These are phyloP conservation scores for Eueremaeus valkanovi DNA, from an alignment of 2,888 invertebrate species.

Conservation along the genomic window DNA sequence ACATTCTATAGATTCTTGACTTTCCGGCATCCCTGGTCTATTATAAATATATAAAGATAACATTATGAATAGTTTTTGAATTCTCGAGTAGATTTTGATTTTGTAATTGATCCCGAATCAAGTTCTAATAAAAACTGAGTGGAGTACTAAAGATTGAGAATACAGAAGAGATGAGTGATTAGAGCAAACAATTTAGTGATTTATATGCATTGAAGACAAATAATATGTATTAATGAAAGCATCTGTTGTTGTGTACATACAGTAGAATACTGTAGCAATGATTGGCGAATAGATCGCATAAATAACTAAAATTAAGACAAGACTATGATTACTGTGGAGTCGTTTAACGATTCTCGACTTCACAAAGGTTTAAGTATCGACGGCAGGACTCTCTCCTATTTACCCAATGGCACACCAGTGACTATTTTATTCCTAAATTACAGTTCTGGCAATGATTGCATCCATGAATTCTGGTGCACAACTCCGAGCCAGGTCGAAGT, in stretches of 20 bases:
- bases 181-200: background rate
- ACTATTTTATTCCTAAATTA: conserved; percentile 28
- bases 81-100: no score
- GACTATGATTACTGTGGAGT: background rate
- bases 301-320: conserved; percentile 27
- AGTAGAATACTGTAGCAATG: background rate
- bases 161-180: no score
- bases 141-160: no score
- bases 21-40: no score
- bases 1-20: no score
- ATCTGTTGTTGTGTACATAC: conserved; percentile 12
- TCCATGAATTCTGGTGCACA: conserved; percentile 25
- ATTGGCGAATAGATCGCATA: background rate
- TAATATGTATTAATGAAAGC: background rate
- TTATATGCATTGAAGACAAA: conserved; percentile 2
- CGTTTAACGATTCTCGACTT: conserved; percentile 21
- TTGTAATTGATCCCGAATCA: no score
- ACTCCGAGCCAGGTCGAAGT: no score
- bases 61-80: no score
- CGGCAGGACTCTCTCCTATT: background rate
- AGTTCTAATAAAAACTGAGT: no score
- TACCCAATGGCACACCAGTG: conserved; percentile 20
- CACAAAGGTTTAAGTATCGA: conserved; percentile 9
- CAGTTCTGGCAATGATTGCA: conserved; percentile 28
- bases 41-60: no score